These are phyloP conservation scores for Melanogrammus aeglefinus DNA, from an alignment of 2,797 vertebrate species.

Conservation along the genomic window DNA sequence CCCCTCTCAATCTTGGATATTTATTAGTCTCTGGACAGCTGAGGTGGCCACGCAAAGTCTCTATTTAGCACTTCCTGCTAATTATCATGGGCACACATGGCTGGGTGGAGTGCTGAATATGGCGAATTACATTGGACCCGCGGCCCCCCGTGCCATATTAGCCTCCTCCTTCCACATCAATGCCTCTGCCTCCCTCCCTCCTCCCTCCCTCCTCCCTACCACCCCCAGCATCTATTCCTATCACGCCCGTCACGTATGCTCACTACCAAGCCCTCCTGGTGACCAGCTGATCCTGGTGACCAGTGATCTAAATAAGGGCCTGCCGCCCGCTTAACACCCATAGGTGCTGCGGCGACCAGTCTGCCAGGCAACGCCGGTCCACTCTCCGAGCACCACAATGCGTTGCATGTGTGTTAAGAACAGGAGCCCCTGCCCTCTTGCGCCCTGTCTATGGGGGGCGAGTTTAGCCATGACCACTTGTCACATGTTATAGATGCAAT, in stretches of 20 bases:
- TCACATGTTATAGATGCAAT: conserved; percentile 3
- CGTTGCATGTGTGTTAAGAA: not conserved
- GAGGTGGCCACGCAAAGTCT: conserved; percentile 66
- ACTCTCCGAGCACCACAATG: not conserved
- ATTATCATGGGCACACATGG: conserved; percentile 57
- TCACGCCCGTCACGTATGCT: too few relatives aligned
- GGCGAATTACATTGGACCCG: conserved; percentile 48
- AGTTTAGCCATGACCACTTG: not conserved
- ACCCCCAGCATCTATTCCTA: conserved; percentile 16
- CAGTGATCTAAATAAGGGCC: conserved; percentile 64
- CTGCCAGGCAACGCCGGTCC: not conserved
- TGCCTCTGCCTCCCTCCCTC: conserved; percentile 19
- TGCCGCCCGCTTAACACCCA: conserved; percentile 67
- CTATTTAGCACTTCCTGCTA: conserved; percentile 71
- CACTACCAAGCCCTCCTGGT: conserved; percentile 45
- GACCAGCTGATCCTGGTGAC: conserved; percentile 45
- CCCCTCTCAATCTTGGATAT: conserved; percentile 57
- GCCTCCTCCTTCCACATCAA: conserved; percentile 8
- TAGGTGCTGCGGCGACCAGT: conserved; percentile 45
- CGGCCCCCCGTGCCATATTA: conserved; percentile 53
- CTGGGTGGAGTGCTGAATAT: conserved; percentile 42
- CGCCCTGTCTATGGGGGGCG: not conserved
- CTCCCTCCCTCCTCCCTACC: conserved; percentile 50
- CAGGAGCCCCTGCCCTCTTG: not conserved
- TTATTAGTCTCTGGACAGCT: conserved; percentile 74